These are phyloP conservation scores for Aphidius gifuensis DNA, from an alignment of 1,140 invertebrate species.

Conservation along the genomic window DNA sequence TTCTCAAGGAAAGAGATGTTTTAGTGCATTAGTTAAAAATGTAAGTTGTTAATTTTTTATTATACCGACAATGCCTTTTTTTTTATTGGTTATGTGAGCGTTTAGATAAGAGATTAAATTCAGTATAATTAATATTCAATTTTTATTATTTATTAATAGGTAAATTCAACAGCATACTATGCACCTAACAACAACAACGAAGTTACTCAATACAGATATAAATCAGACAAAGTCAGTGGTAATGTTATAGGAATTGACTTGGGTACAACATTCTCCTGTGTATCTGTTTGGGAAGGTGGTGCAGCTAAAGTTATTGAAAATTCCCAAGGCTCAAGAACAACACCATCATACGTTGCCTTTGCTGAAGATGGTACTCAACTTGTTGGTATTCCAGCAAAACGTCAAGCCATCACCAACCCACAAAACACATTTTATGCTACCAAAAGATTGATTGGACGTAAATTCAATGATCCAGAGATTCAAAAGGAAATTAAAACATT, in stretches of 20 bases:
- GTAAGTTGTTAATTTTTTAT: conserved; percentile 58
- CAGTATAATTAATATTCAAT: conserved; percentile 12
- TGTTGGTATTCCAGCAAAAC: conserved; percentile 97
- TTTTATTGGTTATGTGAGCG: not conserved
- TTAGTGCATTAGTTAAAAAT: conserved; percentile 67
- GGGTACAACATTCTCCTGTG: conserved; percentile 96
- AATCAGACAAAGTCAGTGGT: conserved; percentile 86
- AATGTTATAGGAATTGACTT: conserved; percentile 97
- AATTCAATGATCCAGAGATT: conserved; percentile 94
- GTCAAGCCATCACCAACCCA: conserved; percentile 98
- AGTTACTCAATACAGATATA: conserved; percentile 52
- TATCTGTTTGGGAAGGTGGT: conserved; percentile 97
- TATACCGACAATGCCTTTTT: not conserved
- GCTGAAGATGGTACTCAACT: conserved; percentile 85
- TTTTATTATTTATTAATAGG: conserved; percentile 45
- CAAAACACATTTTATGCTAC: conserved; percentile 98
- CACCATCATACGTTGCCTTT: conserved; percentile 95
- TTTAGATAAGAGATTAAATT: not conserved
- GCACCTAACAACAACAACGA: conserved; percentile 51
- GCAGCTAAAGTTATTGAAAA: conserved; percentile 93
- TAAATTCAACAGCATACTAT: conserved; percentile 50
- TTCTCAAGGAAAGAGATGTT: conserved; percentile 57
- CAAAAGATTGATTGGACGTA: conserved; percentile 93
- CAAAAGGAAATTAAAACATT: conserved; percentile 95
- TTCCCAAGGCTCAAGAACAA: conserved; percentile 90